Percentiles rank a stretch among this genome's conserved stretches.
Evolutionary conservation across 2,888 invertebrate species (phyloP).

Genomic region (Fragum sueziense): DNA sequence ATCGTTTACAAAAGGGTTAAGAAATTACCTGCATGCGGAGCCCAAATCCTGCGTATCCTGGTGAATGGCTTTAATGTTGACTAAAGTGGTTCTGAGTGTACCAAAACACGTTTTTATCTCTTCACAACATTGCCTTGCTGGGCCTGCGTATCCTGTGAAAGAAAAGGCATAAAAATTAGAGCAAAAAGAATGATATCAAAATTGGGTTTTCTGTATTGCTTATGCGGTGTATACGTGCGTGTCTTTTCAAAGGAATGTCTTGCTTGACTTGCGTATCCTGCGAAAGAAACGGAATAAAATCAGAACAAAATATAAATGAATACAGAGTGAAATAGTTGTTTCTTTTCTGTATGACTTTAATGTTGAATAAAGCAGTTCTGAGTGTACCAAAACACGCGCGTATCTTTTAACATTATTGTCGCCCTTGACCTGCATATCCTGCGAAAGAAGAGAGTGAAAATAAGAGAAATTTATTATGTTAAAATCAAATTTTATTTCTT

Average conservation of each 20-base stretch:
- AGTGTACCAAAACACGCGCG: no score
- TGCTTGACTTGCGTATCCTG: background rate
- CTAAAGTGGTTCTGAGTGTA: slow-evolving; percentile 7
- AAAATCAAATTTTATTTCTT: no score
- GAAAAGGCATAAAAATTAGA: background rate
- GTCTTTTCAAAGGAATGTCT: background rate
- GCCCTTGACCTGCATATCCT: no score
- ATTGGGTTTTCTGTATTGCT: background rate
- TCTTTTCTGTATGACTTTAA: no score
- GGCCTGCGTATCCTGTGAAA: slow-evolving; percentile 36
- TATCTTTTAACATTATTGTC: no score
- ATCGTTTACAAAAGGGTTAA: no score
- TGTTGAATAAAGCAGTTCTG: no score
- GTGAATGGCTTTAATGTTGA: background rate
- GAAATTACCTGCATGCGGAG: background rate
- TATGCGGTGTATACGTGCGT: background rate
- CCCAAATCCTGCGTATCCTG: background rate
- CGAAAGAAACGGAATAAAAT: background rate
- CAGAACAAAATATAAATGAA: background rate
- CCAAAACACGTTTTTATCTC: slow-evolving; percentile 25
- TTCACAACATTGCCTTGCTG: slow-evolving; percentile 42
- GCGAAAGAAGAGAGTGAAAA: no score
- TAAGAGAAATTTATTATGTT: no score
- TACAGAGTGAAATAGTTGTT: background rate
- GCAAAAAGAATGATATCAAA: background rate